A percentile compares a stretch with the other conserved stretches of the same genome.
Evolutionary conservation across 2,888 invertebrate species (phyloP).

Genomic region (Pycnomerus fuliginosus): DNA sequence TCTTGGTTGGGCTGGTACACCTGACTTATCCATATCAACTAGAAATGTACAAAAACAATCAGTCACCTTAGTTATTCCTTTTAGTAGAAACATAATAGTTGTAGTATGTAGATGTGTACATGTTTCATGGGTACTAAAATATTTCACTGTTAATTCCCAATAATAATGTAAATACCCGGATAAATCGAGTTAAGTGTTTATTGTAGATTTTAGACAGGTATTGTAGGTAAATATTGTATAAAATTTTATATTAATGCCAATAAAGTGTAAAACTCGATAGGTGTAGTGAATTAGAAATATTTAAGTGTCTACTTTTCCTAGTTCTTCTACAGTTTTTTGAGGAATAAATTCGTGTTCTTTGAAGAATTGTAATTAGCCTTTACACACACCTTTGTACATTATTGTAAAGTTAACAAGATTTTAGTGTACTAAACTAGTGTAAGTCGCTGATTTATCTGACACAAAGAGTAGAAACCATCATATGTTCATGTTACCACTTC

Average conservation of each 20-base stretch:
- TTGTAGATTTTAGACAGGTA: no score
- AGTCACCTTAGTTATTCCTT: neutral
- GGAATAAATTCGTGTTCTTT: slow-evolving; percentile 1
- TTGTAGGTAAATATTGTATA: neutral
- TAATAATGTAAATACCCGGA: no score
- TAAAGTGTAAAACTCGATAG: slow-evolving; percentile 7
- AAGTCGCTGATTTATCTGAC: slow-evolving; percentile 28
- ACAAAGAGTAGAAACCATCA: slow-evolving; percentile 25
- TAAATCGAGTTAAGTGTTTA: no score
- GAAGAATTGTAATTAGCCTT: neutral
- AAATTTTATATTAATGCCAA: neutral
- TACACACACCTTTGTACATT: slow-evolving; percentile 15
- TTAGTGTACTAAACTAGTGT: slow-evolving; percentile 36
- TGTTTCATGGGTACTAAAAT: no score
- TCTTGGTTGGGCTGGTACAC: slow-evolving; percentile 39
- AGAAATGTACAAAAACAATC: slow-evolving; percentile 24
- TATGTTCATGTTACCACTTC: slow-evolving; percentile 44
- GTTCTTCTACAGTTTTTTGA: slow-evolving; percentile 25
- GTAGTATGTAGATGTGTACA: slow-evolving; percentile 31
- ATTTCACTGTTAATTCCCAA: no score
- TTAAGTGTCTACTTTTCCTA: slow-evolving; percentile 9
- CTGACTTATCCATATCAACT: slow-evolving; percentile 37
- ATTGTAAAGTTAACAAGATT: slow-evolving; percentile 32
- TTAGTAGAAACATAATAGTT: slow-evolving; percentile 25
- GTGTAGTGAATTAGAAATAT: neutral